Evolutionary conservation across 2,797 vertebrate species (phyloP).

Genomic region (Onychomys arenicola): DNA sequence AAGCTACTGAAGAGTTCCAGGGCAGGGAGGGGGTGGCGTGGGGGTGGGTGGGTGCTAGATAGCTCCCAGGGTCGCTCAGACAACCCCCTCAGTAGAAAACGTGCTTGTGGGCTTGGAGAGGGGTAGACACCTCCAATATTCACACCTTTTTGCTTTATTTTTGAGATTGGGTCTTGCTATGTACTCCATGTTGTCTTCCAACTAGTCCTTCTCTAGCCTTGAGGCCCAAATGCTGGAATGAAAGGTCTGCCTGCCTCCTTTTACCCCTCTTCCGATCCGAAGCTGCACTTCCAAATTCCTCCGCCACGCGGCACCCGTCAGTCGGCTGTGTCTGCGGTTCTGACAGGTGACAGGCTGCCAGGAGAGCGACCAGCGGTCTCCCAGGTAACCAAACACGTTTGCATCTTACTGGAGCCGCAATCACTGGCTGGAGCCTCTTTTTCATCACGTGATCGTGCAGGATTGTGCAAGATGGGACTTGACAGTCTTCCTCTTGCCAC

Average conservation of each 20-base stretch:
- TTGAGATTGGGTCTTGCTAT: not conserved
- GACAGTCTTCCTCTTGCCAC: rapidly evolving
- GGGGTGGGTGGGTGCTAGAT: not conserved
- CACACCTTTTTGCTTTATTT: not conserved
- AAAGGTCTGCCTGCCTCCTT: not conserved
- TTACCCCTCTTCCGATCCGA: not conserved
- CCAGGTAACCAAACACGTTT: not conserved
- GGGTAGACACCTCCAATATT: not conserved
- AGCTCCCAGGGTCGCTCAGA: not conserved
- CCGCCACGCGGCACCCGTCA: not conserved
- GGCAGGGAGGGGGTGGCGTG: rapidly evolving
- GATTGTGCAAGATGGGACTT: rapidly evolving
- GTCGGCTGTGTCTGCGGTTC: not conserved
- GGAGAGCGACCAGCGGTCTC: not conserved
- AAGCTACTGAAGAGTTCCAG: not conserved
- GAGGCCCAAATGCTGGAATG: not conserved
- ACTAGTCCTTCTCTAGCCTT: too few species aligned
- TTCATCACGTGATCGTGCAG: not conserved
- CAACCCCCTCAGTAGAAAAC: not conserved
- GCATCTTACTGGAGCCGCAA: not conserved
- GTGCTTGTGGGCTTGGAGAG: not conserved
- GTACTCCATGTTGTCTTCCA: not conserved
- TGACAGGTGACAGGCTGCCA: not conserved
- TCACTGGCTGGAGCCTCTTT: not conserved
- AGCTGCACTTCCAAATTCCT: not conserved